These are phyloP conservation scores for Naja naja DNA, from an alignment of 2,113 vertebrate genomes.

Conservation along the genomic window DNA sequence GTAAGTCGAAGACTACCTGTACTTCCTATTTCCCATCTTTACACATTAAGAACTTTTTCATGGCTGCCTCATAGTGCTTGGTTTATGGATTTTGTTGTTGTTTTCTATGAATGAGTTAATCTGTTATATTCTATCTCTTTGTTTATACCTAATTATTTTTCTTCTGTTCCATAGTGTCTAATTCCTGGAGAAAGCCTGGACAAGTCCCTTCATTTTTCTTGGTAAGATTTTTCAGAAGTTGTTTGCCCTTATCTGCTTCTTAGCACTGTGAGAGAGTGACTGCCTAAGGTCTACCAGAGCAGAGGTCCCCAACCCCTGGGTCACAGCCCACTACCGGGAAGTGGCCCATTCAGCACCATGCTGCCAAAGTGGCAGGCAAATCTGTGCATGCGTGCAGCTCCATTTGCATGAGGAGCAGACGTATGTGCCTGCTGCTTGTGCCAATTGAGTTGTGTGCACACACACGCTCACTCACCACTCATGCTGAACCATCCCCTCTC, in stretches of 20 bases:
- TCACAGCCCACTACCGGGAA: too few relatives aligned
- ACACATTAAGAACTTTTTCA: not conserved
- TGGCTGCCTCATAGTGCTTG: not conserved
- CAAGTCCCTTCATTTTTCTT: not conserved
- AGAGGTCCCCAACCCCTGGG: not conserved
- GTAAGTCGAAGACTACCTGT: too few relatives aligned
- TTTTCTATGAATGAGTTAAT: not conserved
- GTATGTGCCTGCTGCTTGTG: fast-evolving
- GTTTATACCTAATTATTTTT: not conserved
- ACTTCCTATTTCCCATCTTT: not conserved
- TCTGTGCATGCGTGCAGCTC: not conserved
- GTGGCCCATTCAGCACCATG: not conserved
- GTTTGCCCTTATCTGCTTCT: not conserved
- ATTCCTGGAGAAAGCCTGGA: not conserved
- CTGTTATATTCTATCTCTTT: not conserved
- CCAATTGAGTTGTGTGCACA: not conserved
- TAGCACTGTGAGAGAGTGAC: not conserved
- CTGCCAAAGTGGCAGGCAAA: not conserved
- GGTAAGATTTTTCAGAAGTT: not conserved
- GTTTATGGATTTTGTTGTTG: not conserved
- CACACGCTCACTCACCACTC: not conserved
- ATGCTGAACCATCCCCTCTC: not conserved
- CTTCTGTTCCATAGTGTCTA: not conserved
- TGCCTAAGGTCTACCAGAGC: not conserved
- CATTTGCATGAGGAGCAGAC: not conserved